A percentile compares a stretch with the other conserved stretches of the same genome.
phyloP scores from a whole-genome alignment of 2,797 vertebrate genomes.

The Halcyon smyrnensis region DNA sequence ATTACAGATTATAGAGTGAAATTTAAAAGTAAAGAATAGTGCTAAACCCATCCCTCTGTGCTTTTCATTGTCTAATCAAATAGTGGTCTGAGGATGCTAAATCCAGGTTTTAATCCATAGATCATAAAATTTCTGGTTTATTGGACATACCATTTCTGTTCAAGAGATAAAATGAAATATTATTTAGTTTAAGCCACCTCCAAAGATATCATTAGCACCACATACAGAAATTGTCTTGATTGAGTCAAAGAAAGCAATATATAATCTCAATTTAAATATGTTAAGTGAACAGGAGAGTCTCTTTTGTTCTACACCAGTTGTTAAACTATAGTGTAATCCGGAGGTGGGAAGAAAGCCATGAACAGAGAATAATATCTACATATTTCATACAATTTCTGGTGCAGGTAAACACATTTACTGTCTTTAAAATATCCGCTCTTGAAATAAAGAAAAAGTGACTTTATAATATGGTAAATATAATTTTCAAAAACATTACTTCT shows the following conservation, averaged over 20 bases:
- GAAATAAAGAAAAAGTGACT: not conserved
- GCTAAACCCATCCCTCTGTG: not conserved
- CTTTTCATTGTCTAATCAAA: not conserved
- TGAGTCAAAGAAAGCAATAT: not conserved
- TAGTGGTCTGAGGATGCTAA: not conserved
- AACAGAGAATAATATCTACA: not conserved
- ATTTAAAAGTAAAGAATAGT: not conserved
- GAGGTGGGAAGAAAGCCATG: not conserved
- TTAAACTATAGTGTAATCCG: not conserved
- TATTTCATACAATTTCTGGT: not conserved
- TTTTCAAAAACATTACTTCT: not conserved
- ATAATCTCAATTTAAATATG: not conserved
- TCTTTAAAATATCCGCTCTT: not conserved
- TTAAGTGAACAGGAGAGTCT: not conserved
- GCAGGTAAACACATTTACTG: not conserved
- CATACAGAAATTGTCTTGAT: not conserved
- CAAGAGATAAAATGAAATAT: not conserved
- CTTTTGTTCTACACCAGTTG: not conserved
- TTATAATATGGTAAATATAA: not conserved
- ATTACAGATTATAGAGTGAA: not conserved
- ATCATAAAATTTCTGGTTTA: not conserved
- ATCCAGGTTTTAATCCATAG: not conserved
- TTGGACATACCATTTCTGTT: not conserved
- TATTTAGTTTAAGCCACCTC: fast-evolving
- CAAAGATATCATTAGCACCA: not conserved